Evolutionary conservation across 2,888 invertebrate genomes (phyloP), one percentile per base, ranked within the genome.

Genomic region (Netelia virgata): DNA sequence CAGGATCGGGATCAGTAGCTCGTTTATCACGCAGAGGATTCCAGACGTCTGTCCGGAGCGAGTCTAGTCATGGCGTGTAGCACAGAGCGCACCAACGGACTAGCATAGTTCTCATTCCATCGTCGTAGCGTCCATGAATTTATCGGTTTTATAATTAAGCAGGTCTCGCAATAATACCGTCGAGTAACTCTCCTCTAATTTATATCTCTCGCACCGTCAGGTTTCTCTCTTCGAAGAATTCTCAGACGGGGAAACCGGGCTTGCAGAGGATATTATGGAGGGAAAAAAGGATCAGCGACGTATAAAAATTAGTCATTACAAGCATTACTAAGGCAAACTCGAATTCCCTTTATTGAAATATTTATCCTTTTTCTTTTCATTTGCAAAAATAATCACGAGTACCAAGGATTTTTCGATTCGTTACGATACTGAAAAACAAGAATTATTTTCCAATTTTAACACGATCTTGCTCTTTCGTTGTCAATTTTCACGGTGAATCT

Each of bases 91-190:
- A n/a, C 43, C 50, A 23, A 10, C 20, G 23, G 61, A 61, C 66
- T 73, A 59, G 72, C 57, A 73, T 73, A 73, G 74, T 73, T 63
- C 57, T 79, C 75, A 81, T 69, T 76, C 77, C 76, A 75, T 73
- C 74, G 72, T 43, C 85, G 88, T 88, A 76, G 41, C 78, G 70
- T 47, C 70, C 84, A 91, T 91, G 90, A 90, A 93, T 92, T 92
- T 92, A 92, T 92, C 90, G 92, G 91, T 91, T 92, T 91, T 91
- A 92, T 92, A 93, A 93, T 93, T 93, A 93, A 92, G 91, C 90
- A 87, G 77, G 80, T 68, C 88, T 83, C 86, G 90, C 88, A 88
- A 89, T 72, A 79, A 79, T 90, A 89, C 86, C 76, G 78, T 73
- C 86, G 82, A 87, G 87, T 89, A 88, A 90, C 89, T 90, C 87